Conservation (phyloP, 2,888 invertebrate genomes). For the Melitaea athalia region DNA sequence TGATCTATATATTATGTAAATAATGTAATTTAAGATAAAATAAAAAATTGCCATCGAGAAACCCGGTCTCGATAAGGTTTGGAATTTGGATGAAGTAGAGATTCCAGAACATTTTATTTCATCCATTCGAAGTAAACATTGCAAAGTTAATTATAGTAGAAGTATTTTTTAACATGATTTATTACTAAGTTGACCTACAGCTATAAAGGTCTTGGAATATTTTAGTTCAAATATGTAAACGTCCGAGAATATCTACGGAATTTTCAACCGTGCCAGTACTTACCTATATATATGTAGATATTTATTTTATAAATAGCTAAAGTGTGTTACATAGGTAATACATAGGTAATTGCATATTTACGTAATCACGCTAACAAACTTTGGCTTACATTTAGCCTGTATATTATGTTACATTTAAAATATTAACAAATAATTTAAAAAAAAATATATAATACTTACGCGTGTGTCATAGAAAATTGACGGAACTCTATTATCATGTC, state of each 20-base stretch:
- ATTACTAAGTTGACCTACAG: too few species aligned
- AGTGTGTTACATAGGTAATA: too few species aligned
- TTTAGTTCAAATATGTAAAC: too few species aligned
- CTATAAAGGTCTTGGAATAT: too few species aligned
- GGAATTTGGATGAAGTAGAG: background rate
- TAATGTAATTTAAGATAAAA: constrained; percentile 15
- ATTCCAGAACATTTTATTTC: constrained; percentile 1
- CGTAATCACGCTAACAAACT: too few species aligned
- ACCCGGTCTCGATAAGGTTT: constrained; percentile 22
- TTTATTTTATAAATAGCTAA: too few species aligned
- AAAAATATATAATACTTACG: constrained; percentile 53
- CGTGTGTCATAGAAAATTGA: constrained; percentile 75
- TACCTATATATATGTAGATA: too few species aligned
- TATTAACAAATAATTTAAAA: background rate
- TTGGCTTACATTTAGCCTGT: too few species aligned
- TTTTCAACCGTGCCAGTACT: background rate
- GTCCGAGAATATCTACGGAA: background rate
- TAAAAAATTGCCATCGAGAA: constrained; percentile 5
- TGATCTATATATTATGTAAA: too few species aligned
- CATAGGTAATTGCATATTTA: too few species aligned
- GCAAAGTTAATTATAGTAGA: background rate
- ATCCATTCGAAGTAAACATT: background rate
- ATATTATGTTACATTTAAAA: background rate
- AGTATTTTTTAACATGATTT: background rate
- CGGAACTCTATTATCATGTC: constrained; percentile 63